Evolutionary conservation across 2,113 vertebrate genomes (phyloP).

Genomic region (Strix uralensis): DNA sequence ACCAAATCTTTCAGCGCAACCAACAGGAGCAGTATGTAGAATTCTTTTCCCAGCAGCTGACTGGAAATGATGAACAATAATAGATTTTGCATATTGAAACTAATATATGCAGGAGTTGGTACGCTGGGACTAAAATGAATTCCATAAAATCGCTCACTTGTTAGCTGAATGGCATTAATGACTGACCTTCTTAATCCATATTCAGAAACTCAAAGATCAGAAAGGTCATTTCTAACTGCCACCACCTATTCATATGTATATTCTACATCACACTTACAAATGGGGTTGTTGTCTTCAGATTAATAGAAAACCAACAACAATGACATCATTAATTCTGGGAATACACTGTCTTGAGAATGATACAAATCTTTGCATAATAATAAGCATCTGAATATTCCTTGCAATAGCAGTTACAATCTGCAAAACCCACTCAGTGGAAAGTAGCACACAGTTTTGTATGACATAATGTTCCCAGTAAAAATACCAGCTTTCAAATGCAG

Average conservation of each 20-base stretch:
- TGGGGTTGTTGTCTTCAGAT: constrained; percentile 21
- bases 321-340: background rate
- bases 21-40: background rate
- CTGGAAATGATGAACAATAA: constrained; percentile 29
- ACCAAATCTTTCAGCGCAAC: background rate
- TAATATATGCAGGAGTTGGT: constrained; percentile 45
- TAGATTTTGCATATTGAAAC: constrained; percentile 45
- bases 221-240: constrained; percentile 41
- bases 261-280: constrained; percentile 33
- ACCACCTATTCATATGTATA: constrained; percentile 37
- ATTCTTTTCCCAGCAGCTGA: background rate
- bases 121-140: constrained; percentile 45
- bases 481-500: background rate
- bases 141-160: constrained; percentile 16
- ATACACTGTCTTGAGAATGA: background rate
- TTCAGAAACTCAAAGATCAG: constrained; percentile 30
- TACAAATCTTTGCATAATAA: background rate
- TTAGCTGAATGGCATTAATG: constrained; percentile 19
- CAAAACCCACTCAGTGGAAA: background rate
- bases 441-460: background rate
- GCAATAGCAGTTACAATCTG: background rate
- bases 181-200: constrained; percentile 25
- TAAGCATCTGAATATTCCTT: background rate
- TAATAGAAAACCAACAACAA: background rate
- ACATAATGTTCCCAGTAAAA: background rate